Percentiles rank a stretch among this genome's conserved stretches.
Conservation (phyloP, 2,888 invertebrate genomes). For the Tenthredo scrophulariae region DNA sequence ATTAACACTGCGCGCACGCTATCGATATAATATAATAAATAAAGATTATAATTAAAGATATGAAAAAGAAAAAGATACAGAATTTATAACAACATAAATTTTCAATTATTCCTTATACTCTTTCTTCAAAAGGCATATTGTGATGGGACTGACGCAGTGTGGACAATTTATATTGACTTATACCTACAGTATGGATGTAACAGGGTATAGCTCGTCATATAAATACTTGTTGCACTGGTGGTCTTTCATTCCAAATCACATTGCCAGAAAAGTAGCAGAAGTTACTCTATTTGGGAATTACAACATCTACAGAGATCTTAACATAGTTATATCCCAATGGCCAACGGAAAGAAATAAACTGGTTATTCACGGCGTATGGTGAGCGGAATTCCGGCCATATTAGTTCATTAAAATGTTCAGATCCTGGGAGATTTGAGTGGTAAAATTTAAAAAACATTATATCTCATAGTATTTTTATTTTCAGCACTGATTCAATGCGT, state of each 20-base stretch:
- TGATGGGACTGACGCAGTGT: slow-evolving; percentile 97
- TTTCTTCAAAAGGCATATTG: slow-evolving; percentile 86
- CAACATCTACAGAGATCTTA: slow-evolving; percentile 79
- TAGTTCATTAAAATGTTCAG: not conserved
- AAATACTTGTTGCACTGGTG: slow-evolving; percentile 86
- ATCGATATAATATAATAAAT: slow-evolving; percentile 1
- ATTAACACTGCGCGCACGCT: slow-evolving; percentile 27
- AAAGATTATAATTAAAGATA: not conserved
- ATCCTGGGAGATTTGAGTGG: not conserved
- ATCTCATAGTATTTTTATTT: not conserved
- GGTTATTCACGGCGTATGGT: slow-evolving; percentile 86
- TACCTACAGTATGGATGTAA: slow-evolving; percentile 82
- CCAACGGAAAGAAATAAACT: slow-evolving; percentile 84
- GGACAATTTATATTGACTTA: slow-evolving; percentile 96
- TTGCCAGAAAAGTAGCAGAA: slow-evolving; percentile 81
- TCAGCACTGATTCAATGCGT: slow-evolving; percentile 70
- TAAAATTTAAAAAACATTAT: not conserved
- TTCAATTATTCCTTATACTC: not conserved
- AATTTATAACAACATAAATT: not conserved
- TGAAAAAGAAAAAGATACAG: not conserved
- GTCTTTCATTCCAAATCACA: slow-evolving; percentile 81
- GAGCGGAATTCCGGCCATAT: slow-evolving; percentile 66
- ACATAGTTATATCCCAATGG: slow-evolving; percentile 86
- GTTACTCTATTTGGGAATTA: slow-evolving; percentile 82
- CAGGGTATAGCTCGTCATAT: slow-evolving; percentile 80